phyloP scores from a whole-genome alignment of 2,888 invertebrate genomes.

The Geophilus truncorum region DNA sequence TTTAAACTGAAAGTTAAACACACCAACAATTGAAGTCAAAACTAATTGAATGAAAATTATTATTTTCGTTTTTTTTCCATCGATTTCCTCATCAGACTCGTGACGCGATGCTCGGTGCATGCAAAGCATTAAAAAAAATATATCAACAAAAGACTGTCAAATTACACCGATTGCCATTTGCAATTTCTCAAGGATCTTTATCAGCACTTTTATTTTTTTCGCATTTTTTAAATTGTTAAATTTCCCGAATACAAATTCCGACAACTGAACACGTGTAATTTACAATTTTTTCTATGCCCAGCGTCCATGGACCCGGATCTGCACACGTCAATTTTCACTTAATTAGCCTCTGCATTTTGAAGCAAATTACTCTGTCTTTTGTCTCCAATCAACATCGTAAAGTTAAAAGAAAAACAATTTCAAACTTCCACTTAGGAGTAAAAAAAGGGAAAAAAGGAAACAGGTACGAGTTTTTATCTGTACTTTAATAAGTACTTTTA shows the following conservation, averaged over 20 bases:
- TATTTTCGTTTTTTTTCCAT: background rate
- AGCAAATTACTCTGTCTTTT: conserved; percentile 18
- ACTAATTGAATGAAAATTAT: background rate
- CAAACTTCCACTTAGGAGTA: background rate
- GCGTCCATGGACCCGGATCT: conserved; percentile 24
- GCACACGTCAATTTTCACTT: conserved; percentile 21
- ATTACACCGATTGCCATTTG: background rate
- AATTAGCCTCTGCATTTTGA: conserved; percentile 5
- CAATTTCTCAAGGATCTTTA: background rate
- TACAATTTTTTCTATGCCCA: background rate
- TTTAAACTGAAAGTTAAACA: background rate
- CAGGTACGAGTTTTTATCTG: background rate
- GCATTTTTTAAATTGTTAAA: no score
- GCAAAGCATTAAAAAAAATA: no score
- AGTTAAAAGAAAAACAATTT: conserved; percentile 6
- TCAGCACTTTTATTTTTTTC: no score
- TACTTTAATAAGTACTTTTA: background rate
- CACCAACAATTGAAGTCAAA: background rate
- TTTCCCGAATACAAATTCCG: background rate
- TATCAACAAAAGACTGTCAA: background rate
- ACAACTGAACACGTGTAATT: background rate
- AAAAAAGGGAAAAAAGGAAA: background rate
- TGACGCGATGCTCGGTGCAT: background rate
- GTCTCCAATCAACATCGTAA: conserved; percentile 25
- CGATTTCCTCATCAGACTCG: background rate